Percentiles rank a stretch among this genome's conserved stretches.
These are phyloP conservation scores for Neodiprion lecontei DNA, from an alignment of 1,140 invertebrate genomes.

Conservation along the genomic window DNA sequence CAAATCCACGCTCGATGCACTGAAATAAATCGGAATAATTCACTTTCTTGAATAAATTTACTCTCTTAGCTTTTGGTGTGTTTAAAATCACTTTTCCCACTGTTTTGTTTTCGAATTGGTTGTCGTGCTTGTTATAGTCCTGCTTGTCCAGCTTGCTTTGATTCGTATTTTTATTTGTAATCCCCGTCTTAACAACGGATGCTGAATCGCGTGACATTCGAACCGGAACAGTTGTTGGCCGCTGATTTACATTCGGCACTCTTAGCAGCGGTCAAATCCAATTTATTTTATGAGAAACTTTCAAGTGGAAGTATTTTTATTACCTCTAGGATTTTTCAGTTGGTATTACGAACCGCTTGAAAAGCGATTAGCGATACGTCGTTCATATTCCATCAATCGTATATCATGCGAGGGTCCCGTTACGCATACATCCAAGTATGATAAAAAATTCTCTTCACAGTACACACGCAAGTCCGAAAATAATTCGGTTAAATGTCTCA, in stretches of 20 bases:
- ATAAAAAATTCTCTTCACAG: no score
- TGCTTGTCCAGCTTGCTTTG: background rate
- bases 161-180: background rate
- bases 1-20: background rate
- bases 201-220: slow-evolving; percentile 1
- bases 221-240: slow-evolving; percentile 2
- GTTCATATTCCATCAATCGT: background rate
- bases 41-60: background rate
- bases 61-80: background rate
- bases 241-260: slow-evolving; percentile 1
- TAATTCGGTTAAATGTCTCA: no score
- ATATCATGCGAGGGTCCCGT: background rate
- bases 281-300: slow-evolving; percentile 8
- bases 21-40: background rate
- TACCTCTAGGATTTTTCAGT: background rate
- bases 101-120: background rate
- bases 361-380: background rate
- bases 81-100: slow-evolving; percentile 2
- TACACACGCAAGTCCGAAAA: no score
- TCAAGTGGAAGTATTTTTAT: background rate
- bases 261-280: background rate
- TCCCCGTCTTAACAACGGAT: background rate
- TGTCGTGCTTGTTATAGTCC: background rate
- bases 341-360: background rate
- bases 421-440: no score